Base-by-base conservation (phyloP, 2,113 vertebrate species). In the Dolichotis patagonum region DNA sequence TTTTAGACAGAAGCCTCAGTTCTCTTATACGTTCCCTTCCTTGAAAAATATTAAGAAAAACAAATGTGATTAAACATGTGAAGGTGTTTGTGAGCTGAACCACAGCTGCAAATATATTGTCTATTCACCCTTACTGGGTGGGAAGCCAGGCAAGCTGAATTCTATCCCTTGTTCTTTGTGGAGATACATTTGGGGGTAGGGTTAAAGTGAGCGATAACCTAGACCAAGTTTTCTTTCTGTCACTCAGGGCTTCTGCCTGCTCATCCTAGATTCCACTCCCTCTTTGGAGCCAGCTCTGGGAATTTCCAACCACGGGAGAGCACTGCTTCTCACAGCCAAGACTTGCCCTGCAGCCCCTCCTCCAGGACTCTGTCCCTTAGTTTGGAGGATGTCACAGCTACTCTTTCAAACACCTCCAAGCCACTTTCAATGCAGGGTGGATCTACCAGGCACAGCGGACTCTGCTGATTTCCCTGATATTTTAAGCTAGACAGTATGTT, bases 41-140 rank as follows among this genome's bases (percentile, higher is more conserved):
- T 92, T 24, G 26, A n/a, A 71, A 65, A 41, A 43, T 67, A 19
- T 60, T 92, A 67, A 78, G 67, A 85, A 26, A 85, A 90, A 83
- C 56, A 28, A 77, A 63, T 78, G 63, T 0, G 14, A 60, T 28
- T 56, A 19, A 6, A 77, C 9, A 3, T 0, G 1, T 78, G 54
- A 83, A 80, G 14, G 10, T 71, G 26, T 94, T 58, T 62, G 19
- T 43, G 86, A 94, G 26, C 26, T 41, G 35, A 65, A 58, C 35
- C 32, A 56, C 24, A 41, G 26, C 20, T 41, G 58, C 2, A 38
- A 60, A 67, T 4, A 20, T 26, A n/a, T 19, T 32, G 16, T 30
- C 28, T 93, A 43, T 58, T 52, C 38, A 43, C 82, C 80, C 56
- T 60, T 75, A 38, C 9, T 9, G 4, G n/a, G 28, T 58, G 58